Evolutionary conservation across 1,140 invertebrate species (phyloP), one percentile per base, ranked within the genome.

Genomic region (Drosophila nasuta): DNA sequence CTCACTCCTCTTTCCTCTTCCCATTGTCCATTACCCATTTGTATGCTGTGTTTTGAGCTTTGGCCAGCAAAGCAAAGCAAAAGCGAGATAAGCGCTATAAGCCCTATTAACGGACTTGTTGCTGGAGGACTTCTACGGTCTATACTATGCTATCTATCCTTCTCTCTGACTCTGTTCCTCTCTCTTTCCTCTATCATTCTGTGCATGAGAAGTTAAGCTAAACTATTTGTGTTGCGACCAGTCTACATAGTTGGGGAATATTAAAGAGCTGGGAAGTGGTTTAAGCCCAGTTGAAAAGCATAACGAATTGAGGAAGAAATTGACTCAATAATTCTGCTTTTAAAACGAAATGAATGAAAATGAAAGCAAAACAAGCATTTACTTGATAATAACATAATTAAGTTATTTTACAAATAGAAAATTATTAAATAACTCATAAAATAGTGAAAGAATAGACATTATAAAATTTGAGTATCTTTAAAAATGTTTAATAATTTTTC

Each of bases 31-130:
- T 48, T 33, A 1, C 46, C 69, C 82, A 71, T 87, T 86, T 86
- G 76, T 85, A 56, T 74, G 68, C 68, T 51, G 17, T 64, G 64
- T 43, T 73, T 57, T 72, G 33, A 67, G 70, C 57, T 73, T 65
- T 49, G 13, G 58, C 56, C 58, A 57, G 62, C 41, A 45, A 25
- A 57, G 33, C 33, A 45, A 58, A 51, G 74, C 46, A 43, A 75
- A 75, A 75, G 74, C 80, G 81, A 81, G 83, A 88, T 88, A 89
- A 88, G 80, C 85, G 65, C 77, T 88, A 78, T 88, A 89, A 88
- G 77, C 85, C 75, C 77, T 81, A 78, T 89, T 83, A 83, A 78
- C 65, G 56, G 60, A 62, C 62, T 72, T 76, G 62, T 66, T 65
- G 69, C 74, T 52, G 15, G 13, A 60, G 59, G 11, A 63, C 17